Conservation (phyloP, 1,140 invertebrate species). For the Diorhabda elongata region DNA sequence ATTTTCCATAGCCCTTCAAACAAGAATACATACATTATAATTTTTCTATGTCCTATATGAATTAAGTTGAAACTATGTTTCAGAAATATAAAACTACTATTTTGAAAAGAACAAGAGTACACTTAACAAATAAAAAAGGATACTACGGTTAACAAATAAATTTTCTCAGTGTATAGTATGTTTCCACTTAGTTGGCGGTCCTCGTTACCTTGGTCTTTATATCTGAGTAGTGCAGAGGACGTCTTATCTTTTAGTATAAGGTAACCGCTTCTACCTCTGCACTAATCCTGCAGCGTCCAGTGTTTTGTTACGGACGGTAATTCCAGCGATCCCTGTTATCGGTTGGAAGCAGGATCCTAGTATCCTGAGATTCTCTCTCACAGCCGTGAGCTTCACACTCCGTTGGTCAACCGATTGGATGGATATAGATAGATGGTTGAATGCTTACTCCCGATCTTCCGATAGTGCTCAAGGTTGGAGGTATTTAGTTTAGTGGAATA, state of each 20-base stretch:
- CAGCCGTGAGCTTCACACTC: conserved; percentile 30
- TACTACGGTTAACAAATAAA: background rate
- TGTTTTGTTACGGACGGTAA: conserved; percentile 38
- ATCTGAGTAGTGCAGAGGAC: conserved; percentile 26
- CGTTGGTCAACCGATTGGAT: conserved; percentile 23
- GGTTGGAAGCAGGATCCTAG: conserved; percentile 21
- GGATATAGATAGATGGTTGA: background rate
- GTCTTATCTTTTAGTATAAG: conserved; percentile 38
- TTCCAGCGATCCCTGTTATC: conserved; percentile 37
- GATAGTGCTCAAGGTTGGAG: background rate
- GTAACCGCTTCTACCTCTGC: conserved; percentile 28
- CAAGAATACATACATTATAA: too few relatives aligned
- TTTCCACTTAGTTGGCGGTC: conserved; percentile 33
- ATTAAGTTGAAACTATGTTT: too few relatives aligned
- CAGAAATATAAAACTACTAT: too few relatives aligned
- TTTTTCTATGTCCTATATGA: too few relatives aligned
- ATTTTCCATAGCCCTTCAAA: too few relatives aligned
- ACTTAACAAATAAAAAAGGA: too few relatives aligned
- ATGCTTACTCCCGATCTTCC: background rate
- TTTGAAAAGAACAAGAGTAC: too few relatives aligned
- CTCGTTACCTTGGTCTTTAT: conserved; percentile 35
- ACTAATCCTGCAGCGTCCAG: conserved; percentile 38
- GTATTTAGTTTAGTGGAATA: background rate
- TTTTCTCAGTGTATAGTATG: conserved; percentile 1
- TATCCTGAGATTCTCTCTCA: background rate